Conservation (phyloP, 2,113 vertebrate genomes). For the Irena cyanogastra region DNA sequence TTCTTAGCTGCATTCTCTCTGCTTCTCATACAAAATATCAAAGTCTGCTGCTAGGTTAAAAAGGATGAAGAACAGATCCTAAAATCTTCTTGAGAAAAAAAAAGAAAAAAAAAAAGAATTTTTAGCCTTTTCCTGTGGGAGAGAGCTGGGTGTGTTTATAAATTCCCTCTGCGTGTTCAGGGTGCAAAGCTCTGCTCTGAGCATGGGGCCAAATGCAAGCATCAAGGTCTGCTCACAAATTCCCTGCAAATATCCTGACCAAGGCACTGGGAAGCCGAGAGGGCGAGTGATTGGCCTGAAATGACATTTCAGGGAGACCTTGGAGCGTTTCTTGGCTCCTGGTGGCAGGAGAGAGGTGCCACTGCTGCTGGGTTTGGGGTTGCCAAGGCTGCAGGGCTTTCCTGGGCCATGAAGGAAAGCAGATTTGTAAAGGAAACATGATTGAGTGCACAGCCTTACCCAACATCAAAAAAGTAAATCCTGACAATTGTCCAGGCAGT, state of each 20-base stretch:
- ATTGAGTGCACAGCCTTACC: conserved; percentile 71
- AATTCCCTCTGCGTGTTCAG: neutral
- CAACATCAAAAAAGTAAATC: conserved; percentile 78
- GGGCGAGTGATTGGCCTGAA: neutral
- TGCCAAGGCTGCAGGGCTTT: neutral
- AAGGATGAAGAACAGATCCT: neutral
- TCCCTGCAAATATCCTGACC: neutral
- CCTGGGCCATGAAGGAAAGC: neutral
- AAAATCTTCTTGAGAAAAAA: neutral
- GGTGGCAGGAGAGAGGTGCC: neutral
- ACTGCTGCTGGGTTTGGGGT: neutral
- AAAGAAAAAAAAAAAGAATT: neutral
- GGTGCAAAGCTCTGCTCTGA: neutral
- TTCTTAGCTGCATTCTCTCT: neutral
- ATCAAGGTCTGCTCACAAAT: neutral
- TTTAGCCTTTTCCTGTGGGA: neutral
- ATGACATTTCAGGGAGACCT: neutral
- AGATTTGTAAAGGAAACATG: neutral
- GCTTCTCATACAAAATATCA: neutral
- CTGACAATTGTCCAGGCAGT: conserved; percentile 84
- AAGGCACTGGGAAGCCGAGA: neutral
- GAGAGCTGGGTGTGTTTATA: neutral
- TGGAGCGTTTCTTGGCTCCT: rapidly evolving
- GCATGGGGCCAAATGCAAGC: rapidly evolving
- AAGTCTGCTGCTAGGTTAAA: neutral